phyloP scores from a whole-genome alignment of 2,113 vertebrate species.

The Nycticryphes semicollaris region DNA sequence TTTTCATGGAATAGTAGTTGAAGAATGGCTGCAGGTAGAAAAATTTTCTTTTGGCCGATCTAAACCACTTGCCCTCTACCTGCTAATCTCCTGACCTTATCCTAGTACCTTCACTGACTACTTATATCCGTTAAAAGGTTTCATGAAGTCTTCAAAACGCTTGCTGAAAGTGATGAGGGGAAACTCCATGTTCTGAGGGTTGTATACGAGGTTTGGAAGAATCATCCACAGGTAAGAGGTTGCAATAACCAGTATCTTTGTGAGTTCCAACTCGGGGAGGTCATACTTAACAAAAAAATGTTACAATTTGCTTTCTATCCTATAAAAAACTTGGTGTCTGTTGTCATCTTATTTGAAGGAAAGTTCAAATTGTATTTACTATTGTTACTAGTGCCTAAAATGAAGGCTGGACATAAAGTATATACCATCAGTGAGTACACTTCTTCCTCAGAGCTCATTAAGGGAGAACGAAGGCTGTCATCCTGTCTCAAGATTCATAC shows the following conservation, averaged over 20 bases:
- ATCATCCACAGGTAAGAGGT: constrained; percentile 90
- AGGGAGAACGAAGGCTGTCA: neutral
- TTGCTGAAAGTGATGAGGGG: constrained; percentile 94
- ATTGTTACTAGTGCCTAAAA: neutral
- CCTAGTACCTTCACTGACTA: neutral
- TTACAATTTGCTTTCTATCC: neutral
- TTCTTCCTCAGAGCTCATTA: neutral
- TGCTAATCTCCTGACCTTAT: neutral
- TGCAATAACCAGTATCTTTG: neutral
- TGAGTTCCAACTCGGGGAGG: neutral
- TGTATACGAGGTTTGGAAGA: constrained; percentile 93
- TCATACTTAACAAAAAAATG: neutral
- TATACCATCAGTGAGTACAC: neutral
- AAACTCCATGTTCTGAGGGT: constrained; percentile 94
- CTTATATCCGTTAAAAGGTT: constrained; percentile 80
- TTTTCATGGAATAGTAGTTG: neutral
- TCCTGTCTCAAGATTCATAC: neutral
- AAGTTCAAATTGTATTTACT: neutral
- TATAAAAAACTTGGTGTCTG: neutral
- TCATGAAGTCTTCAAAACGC: constrained; percentile 92
- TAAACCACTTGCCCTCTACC: neutral
- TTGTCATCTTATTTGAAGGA: neutral
- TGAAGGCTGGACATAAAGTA: neutral
- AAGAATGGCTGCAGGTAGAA: neutral
- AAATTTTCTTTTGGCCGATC: neutral